Evolutionary conservation across 2,113 vertebrate genomes (phyloP), one percentile per base, ranked within the genome.

Genomic region (Spea multiplicata): DNA sequence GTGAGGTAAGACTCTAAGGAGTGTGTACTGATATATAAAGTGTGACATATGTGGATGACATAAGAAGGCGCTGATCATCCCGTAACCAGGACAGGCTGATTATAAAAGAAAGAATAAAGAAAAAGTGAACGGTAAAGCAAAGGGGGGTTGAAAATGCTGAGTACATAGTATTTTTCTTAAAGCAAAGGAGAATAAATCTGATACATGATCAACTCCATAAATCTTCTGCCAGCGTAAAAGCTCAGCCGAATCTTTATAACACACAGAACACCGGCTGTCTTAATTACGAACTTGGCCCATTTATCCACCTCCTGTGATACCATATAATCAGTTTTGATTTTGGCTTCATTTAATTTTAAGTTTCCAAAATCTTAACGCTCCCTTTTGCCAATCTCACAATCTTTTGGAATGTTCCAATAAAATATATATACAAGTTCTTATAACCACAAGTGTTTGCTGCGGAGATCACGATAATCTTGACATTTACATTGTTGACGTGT

Each of bases 221-320:
- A 70, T 70, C 66, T 44, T 44, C 14, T 50, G 66, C 75, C 75
- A 70, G 70, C n/a, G 69, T 76, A 1, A 69, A 77, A 77, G 68
- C 75, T 77, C 16, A 44, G 53, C 17, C 70, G 13, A 77, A 17
- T 61, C 53, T 45, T 77, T 70, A 70, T 70, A 53, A 72, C 59
- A 45, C 44, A 57, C 74, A 68, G 53, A 76, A 67, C 44, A 45
- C 66, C 49, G 61, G 70, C 74, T 76, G 65, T 59, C 68, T 76
- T 66, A 76, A 76, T 59, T 69, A 68, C 66, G 68, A 59, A 66
- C 66, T 68, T 76, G 66, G 66, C 52, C 61, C 74, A 57, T 55
- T 76, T 55, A 46, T 59, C 53, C 14, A 59, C 48, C 74, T 57
- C 16, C 16, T 5, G 69, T 55, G 49, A 71, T 71, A 53, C 44